These are phyloP conservation scores for Hydrozoanthus gracilis DNA, from an alignment of 92 coral and sea anemone genomes.

Conservation along the genomic window DNA sequence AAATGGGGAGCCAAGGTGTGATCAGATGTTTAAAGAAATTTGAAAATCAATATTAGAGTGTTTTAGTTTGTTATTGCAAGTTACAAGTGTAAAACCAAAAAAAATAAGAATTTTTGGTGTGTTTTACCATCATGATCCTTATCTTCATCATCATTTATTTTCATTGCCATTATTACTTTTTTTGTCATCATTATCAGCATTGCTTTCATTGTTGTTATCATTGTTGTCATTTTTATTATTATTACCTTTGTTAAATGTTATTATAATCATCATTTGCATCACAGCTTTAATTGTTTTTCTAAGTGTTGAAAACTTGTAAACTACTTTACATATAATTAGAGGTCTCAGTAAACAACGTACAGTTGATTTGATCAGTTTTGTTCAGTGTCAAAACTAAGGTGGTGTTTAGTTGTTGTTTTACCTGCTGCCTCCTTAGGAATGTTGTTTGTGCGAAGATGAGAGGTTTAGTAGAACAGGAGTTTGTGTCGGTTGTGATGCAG, in stretches of 20 bases:
- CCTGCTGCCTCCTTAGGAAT: constrained; percentile 65
- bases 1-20: constrained; percentile 96
- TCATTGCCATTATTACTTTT: no score
- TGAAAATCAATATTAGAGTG: no score
- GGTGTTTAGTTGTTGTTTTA: neutral
- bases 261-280: no score
- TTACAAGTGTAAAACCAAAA: no score
- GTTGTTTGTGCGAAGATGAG: constrained; percentile 94
- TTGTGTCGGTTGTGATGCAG: constrained; percentile 97
- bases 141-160: no score
- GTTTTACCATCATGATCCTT: no score
- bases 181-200: neutral
- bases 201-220: neutral
- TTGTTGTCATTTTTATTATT: neutral
- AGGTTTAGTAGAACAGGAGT: constrained; percentile 91
- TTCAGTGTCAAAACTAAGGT: no score
- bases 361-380: neutral
- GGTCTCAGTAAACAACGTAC: neutral
- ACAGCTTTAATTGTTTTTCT: neutral
- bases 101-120: no score
- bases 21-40: no score
- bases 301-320: neutral
- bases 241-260: neutral
- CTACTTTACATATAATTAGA: neutral
- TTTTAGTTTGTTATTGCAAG: neutral